Base-by-base conservation (phyloP, 2,888 invertebrate species). In the Thereva unica region DNA sequence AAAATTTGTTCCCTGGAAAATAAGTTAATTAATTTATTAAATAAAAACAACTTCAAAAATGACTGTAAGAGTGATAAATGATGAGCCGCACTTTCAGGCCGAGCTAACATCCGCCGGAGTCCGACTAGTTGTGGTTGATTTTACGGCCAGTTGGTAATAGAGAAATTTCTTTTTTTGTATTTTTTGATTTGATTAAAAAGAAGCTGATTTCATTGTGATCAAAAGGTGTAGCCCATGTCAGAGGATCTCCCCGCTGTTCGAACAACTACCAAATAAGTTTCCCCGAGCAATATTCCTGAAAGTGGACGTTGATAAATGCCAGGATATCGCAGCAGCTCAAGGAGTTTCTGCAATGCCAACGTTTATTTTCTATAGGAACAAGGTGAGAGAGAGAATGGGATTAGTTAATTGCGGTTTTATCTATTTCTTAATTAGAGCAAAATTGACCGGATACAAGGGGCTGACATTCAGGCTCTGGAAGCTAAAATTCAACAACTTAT, bases 271-370 rank as follows among this genome's bases (percentile, higher is more conserved):
- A 23, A 84, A 85, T 6, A 93, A 93, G 80, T 98, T 93, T 80
- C 88, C 92, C 0, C 87, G 89, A 73, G 96, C 94, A 9, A 86
- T 94, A 10, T 99, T 98, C 77, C 82, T 96, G 10, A 95, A 97
- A 82, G 93, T 99, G 6, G 81, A 81, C 69, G 97, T 98, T 12
- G 97, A 98, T 77, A 88, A 90, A 80, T 97, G 94, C 75, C 89
- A 89, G 73, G 95, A 93, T 73, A 92, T 93, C 7, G 95, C 97
- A 2, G 86, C 89, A 37, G 84, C 86, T 9, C 92, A 97, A 77
- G 93, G 93, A 64, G 92, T 99, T 47, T 90, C 90, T 66, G 95
- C 97, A 0, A 97, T 99, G 97, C 99, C 99, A 35, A 99, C 99
- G 0, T 99, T 99, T 77, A 88, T 96, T 72, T 95, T 98, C 78